Conservation (phyloP, 2,888 invertebrate species). For the Drosophila trichaetosa region DNA sequence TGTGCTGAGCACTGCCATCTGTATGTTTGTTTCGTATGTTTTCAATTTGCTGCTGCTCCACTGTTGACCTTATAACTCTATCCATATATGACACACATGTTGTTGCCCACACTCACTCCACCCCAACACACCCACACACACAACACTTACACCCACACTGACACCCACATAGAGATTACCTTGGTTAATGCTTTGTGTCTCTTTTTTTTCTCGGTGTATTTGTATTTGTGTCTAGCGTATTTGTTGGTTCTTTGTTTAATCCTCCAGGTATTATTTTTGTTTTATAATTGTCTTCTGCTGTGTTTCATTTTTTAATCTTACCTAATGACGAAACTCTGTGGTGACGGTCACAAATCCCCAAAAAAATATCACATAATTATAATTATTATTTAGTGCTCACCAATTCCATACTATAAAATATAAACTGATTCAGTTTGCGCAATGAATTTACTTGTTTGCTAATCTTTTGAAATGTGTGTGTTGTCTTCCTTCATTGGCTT, state of each 20-base stretch:
- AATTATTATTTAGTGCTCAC: constrained; percentile 56
- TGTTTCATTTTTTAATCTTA: constrained; percentile 27
- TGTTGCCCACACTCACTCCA: background rate
- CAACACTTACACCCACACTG: constrained; percentile 11
- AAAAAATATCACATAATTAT: constrained; percentile 20
- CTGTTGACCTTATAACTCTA: constrained; percentile 15
- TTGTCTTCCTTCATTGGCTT: constrained; percentile 11
- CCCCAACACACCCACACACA: constrained; percentile 14
- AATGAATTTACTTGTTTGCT: constrained; percentile 7
- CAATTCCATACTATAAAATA: constrained; percentile 21
- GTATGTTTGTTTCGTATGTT: constrained; percentile 55
- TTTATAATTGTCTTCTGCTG: constrained; percentile 19
- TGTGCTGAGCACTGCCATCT: constrained; percentile 59
- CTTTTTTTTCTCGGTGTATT: constrained; percentile 21
- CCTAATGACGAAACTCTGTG: constrained; percentile 56
- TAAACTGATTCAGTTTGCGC: constrained; percentile 9
- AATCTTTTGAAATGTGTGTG: constrained; percentile 13
- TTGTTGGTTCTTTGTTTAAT: constrained; percentile 47
- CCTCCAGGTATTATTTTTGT: constrained; percentile 24
- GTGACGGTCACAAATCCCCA: constrained; percentile 65
- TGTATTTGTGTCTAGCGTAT: constrained; percentile 16
- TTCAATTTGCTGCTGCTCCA: constrained; percentile 27
- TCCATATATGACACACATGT: background rate
- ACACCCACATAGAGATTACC: constrained; percentile 34
- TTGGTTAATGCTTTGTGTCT: constrained; percentile 47